Base-by-base conservation (phyloP, 2,797 vertebrate species). In the Danio aesculapii region DNA sequence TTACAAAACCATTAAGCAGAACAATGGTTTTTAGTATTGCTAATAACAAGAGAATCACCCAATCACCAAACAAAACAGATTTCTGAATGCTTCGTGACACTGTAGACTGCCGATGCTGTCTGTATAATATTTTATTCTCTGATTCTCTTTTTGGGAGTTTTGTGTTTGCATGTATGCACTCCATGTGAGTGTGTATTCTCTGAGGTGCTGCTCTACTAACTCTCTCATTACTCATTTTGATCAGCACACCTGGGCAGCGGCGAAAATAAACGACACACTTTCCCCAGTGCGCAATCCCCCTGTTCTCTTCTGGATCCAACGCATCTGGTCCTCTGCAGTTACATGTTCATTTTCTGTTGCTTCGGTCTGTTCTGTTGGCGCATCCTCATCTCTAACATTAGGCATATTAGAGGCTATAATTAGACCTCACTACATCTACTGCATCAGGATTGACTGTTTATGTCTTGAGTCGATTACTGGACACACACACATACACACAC, bases 141-240 rank as follows among this genome's bases (percentile, higher is more conserved):
- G 11, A 75, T 50, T 76, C 46, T 63, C 9, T 84, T 78, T 82
- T 57, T 41, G n/a, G 46, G 16, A 49, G 63, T 55, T 79, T 12
- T 76, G 21, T 78, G 82, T 79, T 72, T 50, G 59, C 53, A 67
- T 68, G 71, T 63, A 70, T 63, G 64, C 39, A 68, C 55, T 57
- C 52, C 57, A 74, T 75, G 9, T 79, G 71, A 43, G 13, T 44
- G 30, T 30, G 21, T 75, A 85, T 83, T 86, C 85, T 88, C 87
- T 62, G 71, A 78, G 85, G 86, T 77, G 86, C 77, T 92, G 92
- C 83, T 90, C 92, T 84, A 91, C 88, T 91, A 93, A 91, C 53
- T 58, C 87, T 80, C 77, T 79, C 62, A 81, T 88, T 81, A 89
- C 80, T 89, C 79, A 88, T 91, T 86, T 86, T 87, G 90, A 94